Conservation (phyloP, 2,888 invertebrate species). For the Scaptomyza polygonia region DNA sequence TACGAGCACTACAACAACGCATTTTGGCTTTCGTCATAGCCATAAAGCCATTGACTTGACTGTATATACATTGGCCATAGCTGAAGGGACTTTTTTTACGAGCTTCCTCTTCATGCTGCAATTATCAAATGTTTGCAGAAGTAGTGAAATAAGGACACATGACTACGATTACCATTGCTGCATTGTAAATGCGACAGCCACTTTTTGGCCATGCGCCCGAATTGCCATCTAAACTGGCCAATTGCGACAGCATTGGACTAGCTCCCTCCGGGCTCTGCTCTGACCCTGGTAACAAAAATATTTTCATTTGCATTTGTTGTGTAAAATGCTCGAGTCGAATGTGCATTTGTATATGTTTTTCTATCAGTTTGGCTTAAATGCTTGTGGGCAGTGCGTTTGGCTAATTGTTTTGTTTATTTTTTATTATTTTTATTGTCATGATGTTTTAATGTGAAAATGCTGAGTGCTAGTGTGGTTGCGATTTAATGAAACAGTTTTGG, state of each 20-base stretch:
- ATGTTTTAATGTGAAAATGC: constrained; percentile 8
- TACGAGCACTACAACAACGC: constrained; percentile 40
- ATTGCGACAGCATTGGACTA: constrained; percentile 30
- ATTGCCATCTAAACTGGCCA: constrained; percentile 60
- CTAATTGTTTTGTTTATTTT: constrained; percentile 39
- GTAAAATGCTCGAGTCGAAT: constrained; percentile 10
- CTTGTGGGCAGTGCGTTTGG: constrained; percentile 29
- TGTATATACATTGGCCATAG: constrained; percentile 38
- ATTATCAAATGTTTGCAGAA: constrained; percentile 65
- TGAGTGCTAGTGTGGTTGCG: constrained; percentile 2
- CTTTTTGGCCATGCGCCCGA: constrained; percentile 67
- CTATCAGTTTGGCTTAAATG: constrained; percentile 10
- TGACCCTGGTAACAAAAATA: constrained; percentile 18
- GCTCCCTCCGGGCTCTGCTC: constrained; percentile 1
- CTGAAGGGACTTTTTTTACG: constrained; percentile 33
- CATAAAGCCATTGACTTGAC: constrained; percentile 50
- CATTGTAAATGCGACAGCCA: constrained; percentile 67
- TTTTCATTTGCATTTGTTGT: constrained; percentile 11
- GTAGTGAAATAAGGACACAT: constrained; percentile 52
- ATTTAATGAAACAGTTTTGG: background rate
- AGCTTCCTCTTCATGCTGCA: constrained; percentile 22
- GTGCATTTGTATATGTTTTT: background rate
- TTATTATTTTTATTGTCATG: constrained; percentile 9
- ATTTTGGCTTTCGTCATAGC: constrained; percentile 63
- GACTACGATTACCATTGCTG: constrained; percentile 46